phyloP scores from a whole-genome alignment of 2,113 vertebrate genomes.

The Plestiodon gilberti region DNA sequence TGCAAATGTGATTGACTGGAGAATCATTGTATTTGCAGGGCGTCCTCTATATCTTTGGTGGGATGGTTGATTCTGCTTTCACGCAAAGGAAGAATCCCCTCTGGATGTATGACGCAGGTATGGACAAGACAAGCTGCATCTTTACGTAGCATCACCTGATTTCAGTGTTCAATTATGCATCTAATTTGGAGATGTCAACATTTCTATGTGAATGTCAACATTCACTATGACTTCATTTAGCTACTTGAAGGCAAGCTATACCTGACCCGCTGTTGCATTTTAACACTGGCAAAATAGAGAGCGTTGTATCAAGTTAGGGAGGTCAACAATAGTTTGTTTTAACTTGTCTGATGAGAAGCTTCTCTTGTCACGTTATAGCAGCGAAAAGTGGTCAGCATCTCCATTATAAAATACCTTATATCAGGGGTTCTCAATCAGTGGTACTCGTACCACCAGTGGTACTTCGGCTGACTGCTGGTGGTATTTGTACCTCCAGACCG shows the following conservation, averaged over 20 bases:
- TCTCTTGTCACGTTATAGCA: neutral
- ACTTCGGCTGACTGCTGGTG: too few relatives aligned
- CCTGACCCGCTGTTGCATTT: neutral
- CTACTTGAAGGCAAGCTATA: neutral
- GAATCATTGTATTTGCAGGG: slow-evolving; percentile 67
- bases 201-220: neutral
- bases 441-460: too few relatives aligned
- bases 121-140: slow-evolving; percentile 33
- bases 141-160: neutral
- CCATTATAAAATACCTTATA: too few relatives aligned
- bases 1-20: neutral
- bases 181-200: neutral
- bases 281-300: neutral
- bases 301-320: too few relatives aligned
- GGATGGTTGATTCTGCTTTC: slow-evolving; percentile 84
- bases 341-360: neutral
- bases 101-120: slow-evolving; percentile 84
- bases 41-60: slow-evolving; percentile 83
- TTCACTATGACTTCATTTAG: too few relatives aligned
- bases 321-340: neutral
- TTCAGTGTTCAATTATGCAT: neutral
- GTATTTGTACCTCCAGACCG: too few relatives aligned
- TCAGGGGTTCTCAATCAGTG: too few relatives aligned
- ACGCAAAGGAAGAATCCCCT: slow-evolving; percentile 75
- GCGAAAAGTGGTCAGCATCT: neutral